Evolutionary conservation across 1,140 invertebrate genomes (phyloP).

Genomic region (Saccostrea cuccullata): DNA sequence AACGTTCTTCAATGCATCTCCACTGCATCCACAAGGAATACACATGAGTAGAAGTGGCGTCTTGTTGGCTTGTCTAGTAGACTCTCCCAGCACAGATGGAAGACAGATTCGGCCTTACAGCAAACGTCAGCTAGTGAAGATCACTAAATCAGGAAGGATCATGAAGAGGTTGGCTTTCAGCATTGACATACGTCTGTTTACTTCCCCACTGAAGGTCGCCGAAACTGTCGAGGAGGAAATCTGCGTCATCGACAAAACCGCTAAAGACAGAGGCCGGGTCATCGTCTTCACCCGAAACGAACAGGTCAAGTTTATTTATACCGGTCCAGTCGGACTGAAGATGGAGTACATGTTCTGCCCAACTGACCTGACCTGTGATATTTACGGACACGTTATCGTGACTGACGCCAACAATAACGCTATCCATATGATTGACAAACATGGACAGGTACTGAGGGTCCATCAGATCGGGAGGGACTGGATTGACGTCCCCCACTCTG

Average conservation of each 20-base stretch:
- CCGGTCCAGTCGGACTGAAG: constrained; percentile 29
- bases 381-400: constrained; percentile 44
- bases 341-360: constrained; percentile 44
- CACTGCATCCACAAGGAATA: constrained; percentile 48
- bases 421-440: constrained; percentile 49
- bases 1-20: constrained; percentile 42
- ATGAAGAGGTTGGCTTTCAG: constrained; percentile 44
- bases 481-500: constrained; percentile 44
- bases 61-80: constrained; percentile 48
- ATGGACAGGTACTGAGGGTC: constrained; percentile 32
- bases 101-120: constrained; percentile 43
- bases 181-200: constrained; percentile 41
- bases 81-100: constrained; percentile 12
- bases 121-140: constrained; percentile 46
- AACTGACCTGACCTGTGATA: constrained; percentile 43
- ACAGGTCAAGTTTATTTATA: constrained; percentile 43
- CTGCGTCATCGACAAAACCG: constrained; percentile 44
- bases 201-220: constrained; percentile 40
- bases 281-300: constrained; percentile 49
- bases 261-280: constrained; percentile 43
- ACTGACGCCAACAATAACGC: constrained; percentile 44
- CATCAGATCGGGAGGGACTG: constrained; percentile 49
- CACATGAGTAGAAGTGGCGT: constrained; percentile 44
- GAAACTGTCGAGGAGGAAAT: constrained; percentile 51
- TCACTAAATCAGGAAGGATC: constrained; percentile 44